Evolutionary conservation across 1,140 invertebrate species (phyloP), one percentile per base, ranked within the genome.

Genomic region (Drosophila guanche): DNA sequence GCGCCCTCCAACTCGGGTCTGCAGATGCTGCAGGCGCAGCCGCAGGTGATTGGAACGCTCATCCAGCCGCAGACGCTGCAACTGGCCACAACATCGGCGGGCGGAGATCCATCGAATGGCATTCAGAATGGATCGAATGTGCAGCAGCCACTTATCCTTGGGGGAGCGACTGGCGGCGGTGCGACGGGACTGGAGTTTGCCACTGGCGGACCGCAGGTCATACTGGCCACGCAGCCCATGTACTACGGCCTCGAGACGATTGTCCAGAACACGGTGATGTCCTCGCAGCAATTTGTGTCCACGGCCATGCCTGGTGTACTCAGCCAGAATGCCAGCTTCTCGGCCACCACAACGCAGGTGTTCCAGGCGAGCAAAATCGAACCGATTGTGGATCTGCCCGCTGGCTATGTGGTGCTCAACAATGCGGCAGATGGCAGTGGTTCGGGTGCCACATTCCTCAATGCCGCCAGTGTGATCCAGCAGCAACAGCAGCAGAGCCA

Each of bases 201-300:
- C 12, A 94, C 94, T 2, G 93, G 94, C 4, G 93, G 95, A 81
- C 94, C 94, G 0, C 94, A 94, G 42, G 95, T 95, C 92, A 94
- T 95, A 71, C 92, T 95, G 37, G 92, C 93, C 23, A 95, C 93
- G 22, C 95, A 96, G 67, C 95, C 95, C 2, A 94, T 96, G 86
- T 96, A 96, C 81, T 96, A 96, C 66, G 95, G 95, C 1, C 92
- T 96, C 66, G 96, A 96, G 91, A 96, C 96, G 0, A 96, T 96
- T 57, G 95, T 96, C 8, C 96, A 96, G 90, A 96, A 96, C 79
- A 96, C 96, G 10, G 95, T 96, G 0, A 96, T 96, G 95, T 95
- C 95, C 20, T 96, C 95, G 23, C 96, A 96, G 85, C 95, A 96
- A 75, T 96, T 96, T 88, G 94, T 96, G 25, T 94, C 95, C 7